Conservation (phyloP, 2,797 vertebrate species). For the Phaenicophaeus curvirostris region DNA sequence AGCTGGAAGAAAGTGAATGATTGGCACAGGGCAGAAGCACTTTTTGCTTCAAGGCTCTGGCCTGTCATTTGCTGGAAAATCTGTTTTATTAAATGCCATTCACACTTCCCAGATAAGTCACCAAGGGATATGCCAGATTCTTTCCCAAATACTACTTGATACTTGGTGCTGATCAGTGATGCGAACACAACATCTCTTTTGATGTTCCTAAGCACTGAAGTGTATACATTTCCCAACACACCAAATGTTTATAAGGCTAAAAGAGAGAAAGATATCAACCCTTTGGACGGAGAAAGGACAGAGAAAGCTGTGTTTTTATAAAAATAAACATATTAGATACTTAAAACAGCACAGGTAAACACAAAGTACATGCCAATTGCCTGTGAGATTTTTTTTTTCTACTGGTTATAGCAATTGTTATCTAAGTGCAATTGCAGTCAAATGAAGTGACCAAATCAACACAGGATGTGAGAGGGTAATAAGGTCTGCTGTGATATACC, state of each 20-base stretch:
- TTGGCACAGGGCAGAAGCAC: conserved; percentile 58
- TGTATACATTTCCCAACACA: neutral
- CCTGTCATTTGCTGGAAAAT: conserved; percentile 53
- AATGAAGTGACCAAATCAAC: neutral
- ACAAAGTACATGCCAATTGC: neutral
- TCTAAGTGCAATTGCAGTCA: neutral
- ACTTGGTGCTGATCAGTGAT: conserved; percentile 35
- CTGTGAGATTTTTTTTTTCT: neutral
- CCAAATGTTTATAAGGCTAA: neutral
- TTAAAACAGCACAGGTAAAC: neutral
- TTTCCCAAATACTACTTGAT: conserved; percentile 41
- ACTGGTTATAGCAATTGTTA: neutral
- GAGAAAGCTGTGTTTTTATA: neutral
- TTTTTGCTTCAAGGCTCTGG: conserved; percentile 69
- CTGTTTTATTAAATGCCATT: conserved; percentile 75
- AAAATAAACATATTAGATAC: neutral
- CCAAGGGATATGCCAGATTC: conserved; percentile 53
- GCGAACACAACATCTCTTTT: conserved; percentile 61
- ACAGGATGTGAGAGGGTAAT: neutral
- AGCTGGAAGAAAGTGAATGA: conserved; percentile 57
- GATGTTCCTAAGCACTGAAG: conserved; percentile 48
- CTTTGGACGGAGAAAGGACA: neutral
- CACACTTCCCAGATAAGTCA: conserved; percentile 60
- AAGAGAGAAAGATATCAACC: conserved; percentile 13
- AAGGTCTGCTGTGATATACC: neutral